These are phyloP conservation scores for Emmelina monodactyla DNA, from an alignment of 2,888 invertebrate genomes.

Conservation along the genomic window DNA sequence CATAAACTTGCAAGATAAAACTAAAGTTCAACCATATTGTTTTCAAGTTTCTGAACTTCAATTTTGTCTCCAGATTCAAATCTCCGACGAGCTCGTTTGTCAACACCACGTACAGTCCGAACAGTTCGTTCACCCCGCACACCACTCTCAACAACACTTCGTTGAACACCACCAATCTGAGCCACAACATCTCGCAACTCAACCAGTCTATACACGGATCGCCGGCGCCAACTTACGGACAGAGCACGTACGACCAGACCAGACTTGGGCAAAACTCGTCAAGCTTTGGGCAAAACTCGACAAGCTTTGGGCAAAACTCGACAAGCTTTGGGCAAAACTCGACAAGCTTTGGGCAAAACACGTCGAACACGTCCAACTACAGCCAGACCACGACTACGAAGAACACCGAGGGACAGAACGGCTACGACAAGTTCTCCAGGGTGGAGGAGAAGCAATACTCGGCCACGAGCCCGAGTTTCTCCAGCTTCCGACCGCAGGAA, in stretches of 20 bases:
- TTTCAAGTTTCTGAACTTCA: too few species aligned
- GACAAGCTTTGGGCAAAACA: slow-evolving; percentile 2
- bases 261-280: not conserved
- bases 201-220: slow-evolving; percentile 37
- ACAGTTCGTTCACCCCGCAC: slow-evolving; percentile 40
- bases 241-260: slow-evolving; percentile 15
- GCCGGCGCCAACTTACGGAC: slow-evolving; percentile 15
- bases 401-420: slow-evolving; percentile 11
- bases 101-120: slow-evolving; percentile 54
- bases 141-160: slow-evolving; percentile 24
- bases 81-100: slow-evolving; percentile 47
- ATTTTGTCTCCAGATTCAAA: slow-evolving; percentile 45
- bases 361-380: slow-evolving; percentile 3
- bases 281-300: not conserved
- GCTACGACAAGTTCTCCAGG: slow-evolving; percentile 21
- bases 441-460: slow-evolving; percentile 38
- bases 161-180: slow-evolving; percentile 23
- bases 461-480: slow-evolving; percentile 44
- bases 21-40: too few species aligned
- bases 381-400: not conserved
- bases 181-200: slow-evolving; percentile 31
- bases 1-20: too few species aligned
- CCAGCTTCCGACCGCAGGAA: slow-evolving; percentile 49
- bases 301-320: not conserved
- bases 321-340: not conserved